Percentiles rank a stretch among this genome's conserved stretches.
These are phyloP conservation scores for Zaprionus africanus DNA, from an alignment of 1,140 invertebrate genomes.

Conservation along the genomic window DNA sequence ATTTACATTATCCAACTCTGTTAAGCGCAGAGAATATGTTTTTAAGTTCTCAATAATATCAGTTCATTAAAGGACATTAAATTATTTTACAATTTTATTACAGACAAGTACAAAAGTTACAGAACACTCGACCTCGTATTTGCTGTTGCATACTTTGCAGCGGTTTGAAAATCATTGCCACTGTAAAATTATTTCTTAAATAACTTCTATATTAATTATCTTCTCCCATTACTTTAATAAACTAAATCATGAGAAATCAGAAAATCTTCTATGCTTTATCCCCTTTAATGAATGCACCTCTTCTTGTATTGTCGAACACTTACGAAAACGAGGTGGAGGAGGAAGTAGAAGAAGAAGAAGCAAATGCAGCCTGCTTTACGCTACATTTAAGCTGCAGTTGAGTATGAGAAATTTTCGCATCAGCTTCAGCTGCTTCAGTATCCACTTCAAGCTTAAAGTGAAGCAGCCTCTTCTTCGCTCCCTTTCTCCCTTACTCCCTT, in stretches of 20 bases:
- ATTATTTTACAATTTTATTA: too few species aligned
- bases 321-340: neutral
- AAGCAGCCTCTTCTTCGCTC: neutral
- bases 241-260: neutral
- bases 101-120: too few species aligned
- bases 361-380: constrained; percentile 10
- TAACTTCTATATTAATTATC: too few species aligned
- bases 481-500: neutral
- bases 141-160: too few species aligned
- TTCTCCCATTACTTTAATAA: neutral
- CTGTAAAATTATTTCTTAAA: too few species aligned
- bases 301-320: neutral
- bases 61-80: too few species aligned
- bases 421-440: constrained; percentile 8
- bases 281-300: neutral
- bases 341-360: neutral
- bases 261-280: neutral
- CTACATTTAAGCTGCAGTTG: constrained; percentile 34
- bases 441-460: constrained; percentile 16
- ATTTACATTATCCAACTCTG: neutral
- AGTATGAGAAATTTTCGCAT: neutral
- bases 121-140: too few species aligned
- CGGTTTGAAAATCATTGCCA: too few species aligned
- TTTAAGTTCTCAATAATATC: neutral
- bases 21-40: too few species aligned